Base-by-base conservation (phyloP, 2,797 vertebrate species). In the Coilia nasus region DNA sequence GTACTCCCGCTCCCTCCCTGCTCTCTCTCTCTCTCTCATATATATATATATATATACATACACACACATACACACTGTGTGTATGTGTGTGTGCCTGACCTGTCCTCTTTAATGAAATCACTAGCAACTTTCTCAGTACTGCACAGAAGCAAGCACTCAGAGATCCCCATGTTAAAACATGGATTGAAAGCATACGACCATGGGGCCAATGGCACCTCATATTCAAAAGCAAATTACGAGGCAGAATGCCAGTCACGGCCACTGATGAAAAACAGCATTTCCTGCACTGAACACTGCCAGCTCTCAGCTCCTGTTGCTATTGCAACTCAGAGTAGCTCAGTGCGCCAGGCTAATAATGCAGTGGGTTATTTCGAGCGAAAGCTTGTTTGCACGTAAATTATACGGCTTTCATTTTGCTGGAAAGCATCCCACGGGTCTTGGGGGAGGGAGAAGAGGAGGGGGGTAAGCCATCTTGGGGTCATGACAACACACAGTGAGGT, bases 391-490 rank as follows among this genome's bases (percentile, higher is more conserved):
- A 28, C 57, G 54, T 46, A 46, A 83, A 47, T 46, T 35, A 82
- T 41, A 57, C 67, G 47, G 56, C 71, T 59, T 19, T 19, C 23
- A 35, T 31, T 75, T 82, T 15, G 47, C 84, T 88, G 67, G 83
- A 75, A 54, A 60, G 25, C 23, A 31, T 19, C 80, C 41, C 28
- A 64, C 41, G 28, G 54, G 60, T 60, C 67, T 41, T 81, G 71
- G 28, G 9, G 50, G 50, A 3, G 9, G 50, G 7, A 7, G 50
- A 7, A 3, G 50, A 3, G 50, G 14, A 7, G 50, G 82, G 44
- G 64, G 75, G 17, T 54, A 35, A 62, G 81, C n/a, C 81, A 86
- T 83, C 21, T 78, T 31, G 35, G 17, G 62, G 83, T 85, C 86
- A 85, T 14, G 31, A 64, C 19, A 44, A 21, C 17, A 44, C 62